Evolutionary conservation across 2,888 invertebrate genomes (phyloP).

Genomic region (Ormia ochracea): DNA sequence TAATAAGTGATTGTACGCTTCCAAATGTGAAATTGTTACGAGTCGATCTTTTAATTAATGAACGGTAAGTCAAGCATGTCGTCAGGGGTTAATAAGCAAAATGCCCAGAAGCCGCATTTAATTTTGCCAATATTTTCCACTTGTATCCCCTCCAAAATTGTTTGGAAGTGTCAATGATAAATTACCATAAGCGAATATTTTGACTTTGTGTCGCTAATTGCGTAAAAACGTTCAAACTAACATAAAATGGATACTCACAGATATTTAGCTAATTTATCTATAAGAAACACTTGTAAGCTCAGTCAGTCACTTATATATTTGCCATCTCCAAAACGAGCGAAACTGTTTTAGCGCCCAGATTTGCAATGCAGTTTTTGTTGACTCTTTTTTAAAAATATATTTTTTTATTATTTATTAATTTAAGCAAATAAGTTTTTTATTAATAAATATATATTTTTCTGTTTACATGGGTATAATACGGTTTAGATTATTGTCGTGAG

Average conservation of each 20-base stretch:
- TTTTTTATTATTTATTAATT: conserved; percentile 48
- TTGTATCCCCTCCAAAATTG: not conserved
- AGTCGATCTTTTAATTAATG: too few species aligned
- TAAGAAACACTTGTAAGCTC: conserved; percentile 46
- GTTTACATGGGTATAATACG: conserved; percentile 33
- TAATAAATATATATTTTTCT: conserved; percentile 19
- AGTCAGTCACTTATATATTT: conserved; percentile 37
- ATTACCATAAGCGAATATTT: conserved; percentile 62
- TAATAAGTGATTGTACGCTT: too few species aligned
- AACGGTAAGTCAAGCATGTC: too few species aligned
- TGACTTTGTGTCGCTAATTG: conserved; percentile 62
- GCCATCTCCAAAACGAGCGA: not conserved
- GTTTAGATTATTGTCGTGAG: conserved; percentile 63
- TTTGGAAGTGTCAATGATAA: conserved; percentile 59
- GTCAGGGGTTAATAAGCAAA: conserved; percentile 23
- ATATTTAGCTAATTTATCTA: conserved; percentile 33
- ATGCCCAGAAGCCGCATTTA: not conserved
- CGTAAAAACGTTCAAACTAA: conserved; percentile 52
- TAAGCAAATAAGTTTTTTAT: conserved; percentile 40
- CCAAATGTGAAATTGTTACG: too few species aligned
- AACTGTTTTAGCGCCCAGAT: conserved; percentile 20
- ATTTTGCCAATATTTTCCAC: not conserved
- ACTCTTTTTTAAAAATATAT: not conserved
- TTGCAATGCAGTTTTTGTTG: conserved; percentile 2
- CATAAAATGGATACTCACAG: conserved; percentile 33